phyloP scores from a whole-genome alignment of 2,113 vertebrate genomes.

The Oceanites oceanicus region DNA sequence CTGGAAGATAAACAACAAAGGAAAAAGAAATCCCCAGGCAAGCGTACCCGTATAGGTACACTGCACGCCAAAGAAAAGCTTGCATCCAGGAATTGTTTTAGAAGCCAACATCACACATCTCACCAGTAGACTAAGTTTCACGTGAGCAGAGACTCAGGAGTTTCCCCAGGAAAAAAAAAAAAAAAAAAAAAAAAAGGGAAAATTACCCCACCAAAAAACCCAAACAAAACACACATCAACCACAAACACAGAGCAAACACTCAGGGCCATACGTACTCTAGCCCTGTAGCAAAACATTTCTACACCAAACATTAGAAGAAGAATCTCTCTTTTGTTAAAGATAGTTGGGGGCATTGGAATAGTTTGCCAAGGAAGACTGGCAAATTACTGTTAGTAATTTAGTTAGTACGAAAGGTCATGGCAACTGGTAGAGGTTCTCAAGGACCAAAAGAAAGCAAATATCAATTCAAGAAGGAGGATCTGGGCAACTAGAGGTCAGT shows the following conservation, averaged over 20 bases:
- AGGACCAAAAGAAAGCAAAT: background rate
- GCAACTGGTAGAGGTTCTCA: background rate
- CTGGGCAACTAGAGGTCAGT: background rate
- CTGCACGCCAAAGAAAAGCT: background rate
- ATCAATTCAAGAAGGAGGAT: background rate
- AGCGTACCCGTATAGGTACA: accelerated
- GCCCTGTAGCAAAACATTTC: background rate
- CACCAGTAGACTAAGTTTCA: background rate
- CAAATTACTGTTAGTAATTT: background rate
- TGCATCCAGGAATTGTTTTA: background rate
- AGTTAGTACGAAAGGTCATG: background rate
- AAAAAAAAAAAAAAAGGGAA: too few species aligned
- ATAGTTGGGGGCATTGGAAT: background rate
- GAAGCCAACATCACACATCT: background rate
- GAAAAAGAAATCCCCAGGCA: background rate
- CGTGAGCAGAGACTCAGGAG: accelerated
- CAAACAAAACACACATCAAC: background rate
- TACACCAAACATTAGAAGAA: background rate
- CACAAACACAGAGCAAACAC: background rate
- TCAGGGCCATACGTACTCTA: background rate
- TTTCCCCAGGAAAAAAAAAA: background rate
- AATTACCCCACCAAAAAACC: background rate
- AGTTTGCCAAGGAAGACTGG: background rate
- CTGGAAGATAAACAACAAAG: background rate
- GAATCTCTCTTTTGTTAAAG: background rate